Percentiles rank a stretch among this genome's conserved stretches.
Conservation (phyloP, 2,888 invertebrate genomes). For the Nomada ferruginata region DNA sequence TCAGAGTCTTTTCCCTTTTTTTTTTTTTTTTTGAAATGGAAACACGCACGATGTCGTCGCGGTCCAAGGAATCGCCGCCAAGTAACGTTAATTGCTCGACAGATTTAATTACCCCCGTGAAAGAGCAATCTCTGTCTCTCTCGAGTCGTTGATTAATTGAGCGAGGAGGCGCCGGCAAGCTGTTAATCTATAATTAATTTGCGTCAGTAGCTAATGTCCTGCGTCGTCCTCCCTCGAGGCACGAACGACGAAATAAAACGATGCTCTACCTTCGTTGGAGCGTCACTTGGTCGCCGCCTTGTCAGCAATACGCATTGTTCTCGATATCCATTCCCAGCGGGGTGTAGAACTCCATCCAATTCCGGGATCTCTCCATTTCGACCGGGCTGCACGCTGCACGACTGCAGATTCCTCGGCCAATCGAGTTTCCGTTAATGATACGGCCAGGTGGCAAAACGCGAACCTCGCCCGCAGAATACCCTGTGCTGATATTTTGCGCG, state of each 20-base stretch:
- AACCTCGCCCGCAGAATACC: not conserved
- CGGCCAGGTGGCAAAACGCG: slow-evolving; percentile 11
- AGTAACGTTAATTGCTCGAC: slow-evolving; percentile 53
- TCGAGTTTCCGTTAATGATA: slow-evolving; percentile 48
- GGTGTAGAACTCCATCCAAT: slow-evolving; percentile 56
- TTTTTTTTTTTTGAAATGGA: not conserved
- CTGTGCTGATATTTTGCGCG: slow-evolving; percentile 47
- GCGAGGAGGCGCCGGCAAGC: slow-evolving; percentile 39
- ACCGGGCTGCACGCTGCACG: slow-evolving; percentile 20
- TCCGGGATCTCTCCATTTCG: slow-evolving; percentile 33
- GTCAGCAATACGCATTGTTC: slow-evolving; percentile 60
- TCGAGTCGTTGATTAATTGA: slow-evolving; percentile 52
- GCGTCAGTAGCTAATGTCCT: slow-evolving; percentile 49
- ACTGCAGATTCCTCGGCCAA: slow-evolving; percentile 46
- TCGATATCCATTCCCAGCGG: slow-evolving; percentile 59
- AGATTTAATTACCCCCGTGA: slow-evolving; percentile 50
- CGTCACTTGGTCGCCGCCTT: slow-evolving; percentile 49
- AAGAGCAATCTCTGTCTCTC: slow-evolving; percentile 37
- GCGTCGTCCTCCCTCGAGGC: not conserved
- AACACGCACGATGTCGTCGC: slow-evolving; percentile 22
- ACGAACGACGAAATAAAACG: slow-evolving; percentile 43
- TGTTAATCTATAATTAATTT: slow-evolving; percentile 61
- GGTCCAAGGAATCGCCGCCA: slow-evolving; percentile 37
- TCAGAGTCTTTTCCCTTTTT: not conserved
- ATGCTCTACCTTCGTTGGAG: slow-evolving; percentile 10